phyloP scores from a whole-genome alignment of 2,113 vertebrate species.

The Eolophus roseicapilla region DNA sequence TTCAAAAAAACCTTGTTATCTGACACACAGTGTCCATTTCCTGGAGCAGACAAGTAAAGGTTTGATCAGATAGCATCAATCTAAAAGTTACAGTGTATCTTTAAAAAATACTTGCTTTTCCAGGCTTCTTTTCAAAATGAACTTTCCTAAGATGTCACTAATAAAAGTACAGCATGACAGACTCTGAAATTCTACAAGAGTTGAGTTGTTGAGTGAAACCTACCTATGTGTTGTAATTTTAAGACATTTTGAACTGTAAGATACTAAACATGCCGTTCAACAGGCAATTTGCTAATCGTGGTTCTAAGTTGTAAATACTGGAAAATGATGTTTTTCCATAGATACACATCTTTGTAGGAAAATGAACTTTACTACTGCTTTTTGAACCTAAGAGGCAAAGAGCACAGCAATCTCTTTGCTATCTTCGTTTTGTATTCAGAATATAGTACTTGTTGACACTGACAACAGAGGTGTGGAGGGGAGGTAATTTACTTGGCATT shows the following conservation, averaged over 20 bases:
- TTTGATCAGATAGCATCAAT: not conserved
- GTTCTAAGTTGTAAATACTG: not conserved
- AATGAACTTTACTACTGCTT: not conserved
- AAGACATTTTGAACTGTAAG: not conserved
- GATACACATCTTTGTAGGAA: not conserved
- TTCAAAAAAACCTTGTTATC: not conserved
- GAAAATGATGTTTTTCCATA: not conserved
- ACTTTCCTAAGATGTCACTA: not conserved
- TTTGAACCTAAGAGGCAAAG: not conserved
- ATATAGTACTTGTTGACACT: not conserved
- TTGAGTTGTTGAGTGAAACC: not conserved
- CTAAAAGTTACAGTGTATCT: not conserved
- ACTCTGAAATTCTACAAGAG: not conserved
- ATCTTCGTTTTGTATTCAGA: not conserved
- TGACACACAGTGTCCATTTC: not conserved
- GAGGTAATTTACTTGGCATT: not conserved
- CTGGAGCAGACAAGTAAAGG: not conserved
- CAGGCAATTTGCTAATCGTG: not conserved
- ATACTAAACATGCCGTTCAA: not conserved
- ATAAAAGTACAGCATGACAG: not conserved
- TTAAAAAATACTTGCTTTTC: not conserved
- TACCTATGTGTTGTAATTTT: not conserved
- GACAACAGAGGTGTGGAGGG: not conserved
- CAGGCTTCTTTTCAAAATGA: not conserved
- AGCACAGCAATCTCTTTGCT: not conserved